A percentile compares a stretch with the other conserved stretches of the same genome.
These are phyloP conservation scores for Acrossocheilus wenchowensis DNA, from an alignment of 2,797 vertebrate species.

Conservation along the genomic window DNA sequence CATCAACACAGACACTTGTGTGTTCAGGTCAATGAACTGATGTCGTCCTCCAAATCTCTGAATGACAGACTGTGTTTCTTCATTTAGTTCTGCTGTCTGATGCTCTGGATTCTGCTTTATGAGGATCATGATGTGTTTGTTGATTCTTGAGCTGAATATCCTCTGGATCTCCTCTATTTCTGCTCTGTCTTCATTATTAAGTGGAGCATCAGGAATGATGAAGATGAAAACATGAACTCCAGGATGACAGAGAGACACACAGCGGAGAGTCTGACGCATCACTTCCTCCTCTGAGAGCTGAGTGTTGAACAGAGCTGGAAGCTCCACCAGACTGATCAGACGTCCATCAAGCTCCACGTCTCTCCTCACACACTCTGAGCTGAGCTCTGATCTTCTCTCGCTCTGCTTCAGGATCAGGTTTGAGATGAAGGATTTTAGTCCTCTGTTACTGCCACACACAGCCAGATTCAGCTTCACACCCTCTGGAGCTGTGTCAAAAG, in stretches of 20 bases:
- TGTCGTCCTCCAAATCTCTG: background rate
- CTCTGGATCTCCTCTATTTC: background rate
- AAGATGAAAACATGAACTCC: conserved; percentile 1
- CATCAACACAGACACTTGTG: conserved; percentile 13
- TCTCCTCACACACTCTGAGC: background rate
- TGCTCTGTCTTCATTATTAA: background rate
- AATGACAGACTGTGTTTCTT: background rate
- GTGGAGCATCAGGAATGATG: background rate
- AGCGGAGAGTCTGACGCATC: conserved; percentile 4
- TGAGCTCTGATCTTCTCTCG: background rate
- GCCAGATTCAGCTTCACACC: conserved; percentile 4
- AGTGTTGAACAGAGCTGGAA: no score
- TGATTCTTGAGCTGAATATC: background rate
- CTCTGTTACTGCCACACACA: background rate
- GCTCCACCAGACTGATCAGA: no score
- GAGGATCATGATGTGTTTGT: background rate
- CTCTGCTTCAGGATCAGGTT: background rate
- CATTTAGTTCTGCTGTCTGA: background rate
- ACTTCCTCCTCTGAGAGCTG: background rate
- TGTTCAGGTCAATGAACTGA: background rate
- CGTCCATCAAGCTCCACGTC: no score
- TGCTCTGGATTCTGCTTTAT: background rate
- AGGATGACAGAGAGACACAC: conserved; percentile 10
- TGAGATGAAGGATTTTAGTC: background rate
- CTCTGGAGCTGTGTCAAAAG: background rate